Base-by-base conservation (phyloP, 2,888 invertebrate species). In the Tetrapedia diversipes region DNA sequence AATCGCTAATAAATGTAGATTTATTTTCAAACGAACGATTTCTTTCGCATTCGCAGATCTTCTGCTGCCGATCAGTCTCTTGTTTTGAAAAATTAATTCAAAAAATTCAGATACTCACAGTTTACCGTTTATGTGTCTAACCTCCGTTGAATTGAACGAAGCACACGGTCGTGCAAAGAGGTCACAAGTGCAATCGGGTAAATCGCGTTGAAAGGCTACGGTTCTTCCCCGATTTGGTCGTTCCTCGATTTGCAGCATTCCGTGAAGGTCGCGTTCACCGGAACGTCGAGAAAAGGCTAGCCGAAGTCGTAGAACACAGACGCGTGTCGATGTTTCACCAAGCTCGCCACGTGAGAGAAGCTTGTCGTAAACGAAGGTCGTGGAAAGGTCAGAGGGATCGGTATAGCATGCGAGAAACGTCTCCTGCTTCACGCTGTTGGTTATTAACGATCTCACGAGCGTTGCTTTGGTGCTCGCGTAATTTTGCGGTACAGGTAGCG, bases 341-440 rank as follows among this genome's bases (percentile, higher is more conserved):
- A 86, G 81, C 67, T 68, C 59, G 43, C 57, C 41, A 16, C 56
- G 61, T 57, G 59, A 59, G 54, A 19, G 34, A 47, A 45, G 75
- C 72, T 81, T 60, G 73, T 51, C 66, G 69, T 71, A 73, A 68
- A 59, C 56, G 78, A 85, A 82, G 86, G 80, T 84, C 76, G 79
- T 54, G 72, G 70, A 80, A 59, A 81, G 84, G 83, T 86, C 39
- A 71, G 59, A 19, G 47, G 61, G 77, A 78, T 67, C 68, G 70
- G 43, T 78, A 70, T 24, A 4, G 59, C 39, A 51, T 41, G 47
- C 22, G 70, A 59, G 78, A 67, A 64, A 56, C 39, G 45, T 51
- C 43, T 10, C 47, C 11, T 73, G 60, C 39, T 41, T 49, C 14
- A 24, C 24, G 10, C 10, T 11, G 11, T 3, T 10, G 32, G 11